Percentiles rank a stretch among this genome's conserved stretches.
Evolutionary conservation across 1,140 invertebrate genomes (phyloP).

Genomic region (Whitmania pigra): DNA sequence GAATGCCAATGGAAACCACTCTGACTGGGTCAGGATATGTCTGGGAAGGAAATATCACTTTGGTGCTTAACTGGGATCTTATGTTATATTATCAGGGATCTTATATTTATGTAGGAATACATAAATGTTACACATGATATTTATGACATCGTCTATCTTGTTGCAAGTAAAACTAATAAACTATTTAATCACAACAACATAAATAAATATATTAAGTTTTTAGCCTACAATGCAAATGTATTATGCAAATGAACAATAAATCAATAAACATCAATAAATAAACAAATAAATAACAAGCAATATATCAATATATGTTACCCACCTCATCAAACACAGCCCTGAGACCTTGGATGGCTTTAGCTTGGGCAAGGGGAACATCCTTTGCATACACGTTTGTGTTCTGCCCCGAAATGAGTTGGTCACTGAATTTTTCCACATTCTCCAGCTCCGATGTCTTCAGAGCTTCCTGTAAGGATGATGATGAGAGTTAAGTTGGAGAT

Average conservation of each 20-base stretch:
- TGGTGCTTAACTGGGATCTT: too few relatives aligned
- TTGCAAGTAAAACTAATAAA: too few relatives aligned
- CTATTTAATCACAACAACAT: too few relatives aligned
- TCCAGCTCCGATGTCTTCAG: not conserved
- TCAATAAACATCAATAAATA: too few relatives aligned
- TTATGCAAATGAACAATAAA: too few relatives aligned
- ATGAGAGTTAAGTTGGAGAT: not conserved
- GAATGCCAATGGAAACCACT: conserved; percentile 82
- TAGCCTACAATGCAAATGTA: too few relatives aligned
- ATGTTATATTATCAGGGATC: too few relatives aligned
- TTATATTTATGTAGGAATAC: too few relatives aligned
- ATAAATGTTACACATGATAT: too few relatives aligned
- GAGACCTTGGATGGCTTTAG: conserved; percentile 83
- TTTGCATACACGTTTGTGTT: conserved; percentile 80
- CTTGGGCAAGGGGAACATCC: conserved; percentile 64
- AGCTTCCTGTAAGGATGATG: not conserved
- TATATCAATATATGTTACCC: not conserved
- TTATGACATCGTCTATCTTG: too few relatives aligned
- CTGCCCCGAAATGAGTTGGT: conserved; percentile 31
- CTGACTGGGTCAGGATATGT: conserved; percentile 97
- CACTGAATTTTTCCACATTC: not conserved
- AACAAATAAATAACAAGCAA: too few relatives aligned
- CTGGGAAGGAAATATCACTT: not conserved
- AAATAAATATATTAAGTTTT: too few relatives aligned
- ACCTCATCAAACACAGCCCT: conserved; percentile 94